A percentile compares a stretch with the other conserved stretches of the same genome.
phyloP scores from a whole-genome alignment of 1,140 invertebrate genomes.

The Papilio polytes region DNA sequence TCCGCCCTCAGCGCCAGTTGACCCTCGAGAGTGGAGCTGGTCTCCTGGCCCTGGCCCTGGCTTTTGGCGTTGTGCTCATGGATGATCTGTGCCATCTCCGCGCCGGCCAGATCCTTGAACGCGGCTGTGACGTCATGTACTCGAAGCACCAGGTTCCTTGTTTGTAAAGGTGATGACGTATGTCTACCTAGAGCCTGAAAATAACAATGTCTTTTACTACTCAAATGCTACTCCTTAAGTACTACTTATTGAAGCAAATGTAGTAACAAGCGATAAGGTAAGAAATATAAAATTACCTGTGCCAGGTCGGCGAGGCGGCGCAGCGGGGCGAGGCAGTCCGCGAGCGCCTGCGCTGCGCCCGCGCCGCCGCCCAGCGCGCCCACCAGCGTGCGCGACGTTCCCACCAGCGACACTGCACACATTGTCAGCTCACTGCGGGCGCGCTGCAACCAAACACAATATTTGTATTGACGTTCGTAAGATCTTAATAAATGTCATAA shows the following conservation, averaged over 20 bases:
- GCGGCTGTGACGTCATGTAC: slow-evolving; percentile 92
- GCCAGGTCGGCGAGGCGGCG: slow-evolving; percentile 88
- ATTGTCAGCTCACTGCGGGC: slow-evolving; percentile 91
- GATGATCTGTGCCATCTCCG: slow-evolving; percentile 84
- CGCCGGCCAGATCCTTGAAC: slow-evolving; percentile 88
- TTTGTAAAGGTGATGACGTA: slow-evolving; percentile 90
- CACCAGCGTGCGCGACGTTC: slow-evolving; percentile 92
- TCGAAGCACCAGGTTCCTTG: slow-evolving; percentile 90
- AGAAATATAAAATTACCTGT: slow-evolving; percentile 63
- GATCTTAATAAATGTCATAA: slow-evolving; percentile 20
- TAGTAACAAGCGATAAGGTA: not conserved
- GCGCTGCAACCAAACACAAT: slow-evolving; percentile 68
- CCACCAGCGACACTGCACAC: slow-evolving; percentile 92
- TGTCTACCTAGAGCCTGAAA: slow-evolving; percentile 88
- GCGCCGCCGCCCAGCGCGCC: slow-evolving; percentile 89
- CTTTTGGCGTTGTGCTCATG: slow-evolving; percentile 77
- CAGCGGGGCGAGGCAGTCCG: slow-evolving; percentile 88
- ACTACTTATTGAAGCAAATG: not conserved
- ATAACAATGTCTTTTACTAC: not conserved
- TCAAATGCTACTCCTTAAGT: not conserved
- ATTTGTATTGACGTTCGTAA: slow-evolving; percentile 36
- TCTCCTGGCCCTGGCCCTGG: slow-evolving; percentile 72
- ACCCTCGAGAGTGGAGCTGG: slow-evolving; percentile 83
- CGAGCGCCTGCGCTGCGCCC: slow-evolving; percentile 85
- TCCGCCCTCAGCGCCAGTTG: slow-evolving; percentile 90